Evolutionary conservation across 1,140 invertebrate genomes (phyloP), one percentile per base, ranked within the genome.

Genomic region (Laodelphax striatellus): DNA sequence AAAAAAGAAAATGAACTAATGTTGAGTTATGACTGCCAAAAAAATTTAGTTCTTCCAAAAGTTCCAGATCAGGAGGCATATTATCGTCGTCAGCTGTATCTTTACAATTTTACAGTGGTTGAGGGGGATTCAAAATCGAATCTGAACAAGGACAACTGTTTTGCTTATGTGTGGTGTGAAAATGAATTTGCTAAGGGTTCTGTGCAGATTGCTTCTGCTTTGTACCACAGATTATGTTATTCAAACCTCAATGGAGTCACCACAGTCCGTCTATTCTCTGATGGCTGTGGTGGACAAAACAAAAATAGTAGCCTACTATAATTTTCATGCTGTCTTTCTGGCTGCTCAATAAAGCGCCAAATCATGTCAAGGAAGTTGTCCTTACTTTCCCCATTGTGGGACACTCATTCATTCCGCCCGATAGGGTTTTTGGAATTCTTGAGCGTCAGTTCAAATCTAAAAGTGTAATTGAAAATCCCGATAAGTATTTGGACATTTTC

Each of bases 391-490:
- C 68, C 14, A 57, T 70, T 11, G 58, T 58, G 11, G 65, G 66
- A 13, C 67, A 69, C 52, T 65, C 60, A 5, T 70, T 64, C 57
- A 63, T 70, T 17, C 66, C 68, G 1, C 62, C 66, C 0, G 67
- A 68, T 42, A 38, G 66, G 56, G 66, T 70, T 2, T 70, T 70
- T 63, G 69, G 58, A 5, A 14, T 57, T 31, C 63, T 62, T 55
- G 65, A 70, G 61, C 67, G 63, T 60, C 17, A 34, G 21, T 42
- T 67, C 43, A 63, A 60, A 60, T 63, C 58, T 16, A 55, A 62
- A 57, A 57, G 61, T 42, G 65, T 58, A 5, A 61, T 68, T 43
- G 53, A 44, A 43, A 62, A 61, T 22, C 55, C 38, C 8, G 55
- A 58, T 11, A 8, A 58, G 22, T 58, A 58, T 46, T 28, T 58